Base-by-base conservation (phyloP, 2,888 invertebrate genomes). In the Baronia brevicornis region DNA sequence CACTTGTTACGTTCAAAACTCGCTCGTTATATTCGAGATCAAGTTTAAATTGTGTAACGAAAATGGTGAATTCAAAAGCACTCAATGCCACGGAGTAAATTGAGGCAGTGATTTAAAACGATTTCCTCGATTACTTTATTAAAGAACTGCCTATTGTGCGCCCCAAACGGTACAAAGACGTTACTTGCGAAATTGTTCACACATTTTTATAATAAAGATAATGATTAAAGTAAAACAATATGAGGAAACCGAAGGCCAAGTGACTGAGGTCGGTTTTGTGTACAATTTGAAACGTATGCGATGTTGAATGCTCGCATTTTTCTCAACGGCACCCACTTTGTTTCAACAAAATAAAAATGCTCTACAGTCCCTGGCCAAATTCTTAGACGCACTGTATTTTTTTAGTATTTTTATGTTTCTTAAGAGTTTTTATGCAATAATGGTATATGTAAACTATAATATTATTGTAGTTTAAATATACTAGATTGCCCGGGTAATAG, bases 191-290 rank as follows among this genome's bases (percentile, higher is more conserved):
- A 59, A 60, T 42, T 40, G 44, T 63, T 65, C 62, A 54, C 65
- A 66, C 63, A 53, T 56, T 57, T 51, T 35, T 46, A 57, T 57
- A 50, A 40, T 39, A 40, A 42, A 44, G 43, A 44, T 44, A 51
- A 44, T 51, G 48, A 47, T 60, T 66, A 63, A 62, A 60, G 51
- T 51, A 56, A 52, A 45, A 60, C 62, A 63, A 60, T 63, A 29
- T 60, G 46, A 44, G 33, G 39, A 35, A 36, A 44, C 39, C 33
- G 65, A 69, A 71, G 72, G 69, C 50, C 40, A 30, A 36, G 32
- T 41, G 43, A 54, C 55, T 23, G 36, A 38, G 33, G 35, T 28
- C 23, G 24, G 18, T 28, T 9, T 25, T 17, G 25, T n/a, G 18
- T 26, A 20, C 17, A 29, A 29, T 35, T 30, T 20, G 17, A 8